Conservation (phyloP, 2,113 vertebrate genomes). For the Microcebus ravelobensis region DNA sequence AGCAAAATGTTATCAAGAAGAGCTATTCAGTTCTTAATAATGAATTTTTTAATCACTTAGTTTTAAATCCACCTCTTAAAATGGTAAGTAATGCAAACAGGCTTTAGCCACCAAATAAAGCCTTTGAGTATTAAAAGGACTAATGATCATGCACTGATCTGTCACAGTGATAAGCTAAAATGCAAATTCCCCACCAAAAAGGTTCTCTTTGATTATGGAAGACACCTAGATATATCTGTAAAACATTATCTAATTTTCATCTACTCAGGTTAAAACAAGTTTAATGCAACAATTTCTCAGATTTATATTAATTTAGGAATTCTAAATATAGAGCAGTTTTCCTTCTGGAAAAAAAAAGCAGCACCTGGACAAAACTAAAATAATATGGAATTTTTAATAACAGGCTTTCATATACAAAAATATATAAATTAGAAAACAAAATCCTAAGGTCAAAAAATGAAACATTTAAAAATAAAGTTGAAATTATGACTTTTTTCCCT, state of each 20-base stretch:
- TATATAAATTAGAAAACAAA: conserved; percentile 51
- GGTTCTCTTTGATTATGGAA: not conserved
- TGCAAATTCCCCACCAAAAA: not conserved
- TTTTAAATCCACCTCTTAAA: conserved; percentile 42
- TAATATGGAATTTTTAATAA: not conserved
- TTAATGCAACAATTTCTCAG: not conserved
- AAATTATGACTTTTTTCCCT: not conserved
- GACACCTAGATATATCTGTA: not conserved
- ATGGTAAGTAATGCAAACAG: not conserved
- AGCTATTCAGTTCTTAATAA: not conserved
- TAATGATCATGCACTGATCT: not conserved
- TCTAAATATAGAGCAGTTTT: not conserved
- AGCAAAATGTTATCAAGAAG: conserved; percentile 28
- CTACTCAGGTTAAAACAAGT: conserved; percentile 10
- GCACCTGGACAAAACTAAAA: not conserved
- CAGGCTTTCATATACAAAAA: conserved; percentile 26
- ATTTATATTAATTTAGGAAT: conserved; percentile 47
- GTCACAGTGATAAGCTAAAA: not conserved
- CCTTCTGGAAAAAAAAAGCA: not conserved
- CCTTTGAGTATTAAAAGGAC: conserved; percentile 17
- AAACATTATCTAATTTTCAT: conserved; percentile 28
- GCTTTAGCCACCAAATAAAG: not conserved
- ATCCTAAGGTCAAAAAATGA: not conserved
- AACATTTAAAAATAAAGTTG: conserved; percentile 57
- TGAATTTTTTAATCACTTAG: not conserved